phyloP scores from a whole-genome alignment of 30 jellyfish, hydroid and myxozoan genomes.

The Turritopsis dohrnii region DNA sequence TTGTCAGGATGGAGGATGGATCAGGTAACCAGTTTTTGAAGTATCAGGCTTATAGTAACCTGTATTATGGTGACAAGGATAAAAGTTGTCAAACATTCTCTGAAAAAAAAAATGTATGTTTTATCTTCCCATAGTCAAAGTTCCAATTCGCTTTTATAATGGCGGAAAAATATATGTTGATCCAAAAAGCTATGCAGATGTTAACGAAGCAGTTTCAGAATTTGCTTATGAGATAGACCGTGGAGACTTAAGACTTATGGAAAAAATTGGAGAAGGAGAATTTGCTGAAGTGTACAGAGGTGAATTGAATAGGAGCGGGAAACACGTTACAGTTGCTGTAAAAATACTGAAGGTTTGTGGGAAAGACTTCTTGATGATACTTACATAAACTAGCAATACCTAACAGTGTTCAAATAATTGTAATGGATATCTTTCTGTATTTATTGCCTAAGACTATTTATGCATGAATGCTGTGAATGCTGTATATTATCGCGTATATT shows the following conservation, averaged over 20 bases:
- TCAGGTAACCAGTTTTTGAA: no score
- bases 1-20: constrained; percentile 81
- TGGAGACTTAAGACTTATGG: constrained; percentile 40
- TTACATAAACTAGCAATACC: background rate
- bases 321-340: constrained; percentile 59
- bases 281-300: constrained; percentile 91
- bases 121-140: constrained; percentile 5
- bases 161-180: constrained; percentile 61
- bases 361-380: background rate
- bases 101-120: background rate
- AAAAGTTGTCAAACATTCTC: background rate
- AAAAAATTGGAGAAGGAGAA: constrained; percentile 74
- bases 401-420: background rate
- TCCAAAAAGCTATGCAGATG: constrained; percentile 68
- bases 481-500: no score
- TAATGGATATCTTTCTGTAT: background rate
- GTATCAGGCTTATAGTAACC: background rate
- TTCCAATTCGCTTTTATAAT: constrained; percentile 25
- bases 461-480: no score
- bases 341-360: constrained; percentile 62
- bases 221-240: constrained; percentile 69
- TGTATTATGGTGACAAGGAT: background rate
- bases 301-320: constrained; percentile 24
- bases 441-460: no score
- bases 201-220: constrained; percentile 78